Conservation (phyloP, 2,888 invertebrate species). For the Brachyptera putata region DNA sequence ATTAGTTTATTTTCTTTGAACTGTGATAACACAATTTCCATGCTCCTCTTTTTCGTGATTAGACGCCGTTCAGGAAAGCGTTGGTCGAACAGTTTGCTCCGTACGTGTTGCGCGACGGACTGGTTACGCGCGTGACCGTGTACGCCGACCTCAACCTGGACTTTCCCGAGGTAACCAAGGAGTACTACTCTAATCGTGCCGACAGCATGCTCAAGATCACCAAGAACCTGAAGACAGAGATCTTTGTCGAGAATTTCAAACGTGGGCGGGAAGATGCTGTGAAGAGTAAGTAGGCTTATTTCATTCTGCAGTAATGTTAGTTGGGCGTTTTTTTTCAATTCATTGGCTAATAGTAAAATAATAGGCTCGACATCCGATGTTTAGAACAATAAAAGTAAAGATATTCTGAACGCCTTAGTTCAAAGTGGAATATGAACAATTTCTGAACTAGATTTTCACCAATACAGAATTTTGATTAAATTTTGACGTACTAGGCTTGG, state of each 20-base stretch:
- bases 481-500: too few species aligned
- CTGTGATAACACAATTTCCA: too few species aligned
- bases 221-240: conserved; percentile 51
- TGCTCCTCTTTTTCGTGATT: neutral
- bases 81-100: conserved; percentile 70
- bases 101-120: conserved; percentile 68
- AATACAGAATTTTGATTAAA: too few species aligned
- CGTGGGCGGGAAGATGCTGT: conserved; percentile 66
- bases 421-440: too few species aligned
- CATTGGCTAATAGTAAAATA: too few species aligned
- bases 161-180: conserved; percentile 49
- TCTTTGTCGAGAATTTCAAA: conserved; percentile 57
- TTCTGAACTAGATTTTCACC: too few species aligned
- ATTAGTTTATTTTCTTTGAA: too few species aligned
- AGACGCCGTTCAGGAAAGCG: neutral
- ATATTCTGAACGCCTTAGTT: too few species aligned
- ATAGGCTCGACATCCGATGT: too few species aligned
- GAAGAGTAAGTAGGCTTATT: conserved; percentile 52
- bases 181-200: conserved; percentile 59
- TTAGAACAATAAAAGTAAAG: too few species aligned
- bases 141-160: conserved; percentile 59
- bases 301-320: neutral
- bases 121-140: conserved; percentile 58
- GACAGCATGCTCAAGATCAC: conserved; percentile 58
- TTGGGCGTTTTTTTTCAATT: too few species aligned